Conservation (phyloP, 2,113 vertebrate species). For the Equus quagga region DNA sequence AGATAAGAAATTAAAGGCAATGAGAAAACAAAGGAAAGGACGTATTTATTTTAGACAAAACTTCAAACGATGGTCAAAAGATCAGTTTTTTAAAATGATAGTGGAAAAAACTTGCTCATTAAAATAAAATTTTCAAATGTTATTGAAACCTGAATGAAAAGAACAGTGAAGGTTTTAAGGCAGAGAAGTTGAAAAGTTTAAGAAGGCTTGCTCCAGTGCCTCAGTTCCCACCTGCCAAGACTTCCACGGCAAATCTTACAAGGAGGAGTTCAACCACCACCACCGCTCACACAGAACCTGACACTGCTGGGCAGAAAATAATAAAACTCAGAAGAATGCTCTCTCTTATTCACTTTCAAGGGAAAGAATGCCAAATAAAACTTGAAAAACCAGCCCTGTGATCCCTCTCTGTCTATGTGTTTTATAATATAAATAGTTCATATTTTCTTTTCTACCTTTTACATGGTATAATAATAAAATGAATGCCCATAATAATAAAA, state of each 20-base stretch:
- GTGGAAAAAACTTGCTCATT: neutral
- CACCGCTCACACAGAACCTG: neutral
- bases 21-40: neutral
- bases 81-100: neutral
- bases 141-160: neutral
- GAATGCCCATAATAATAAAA: neutral
- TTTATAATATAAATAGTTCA: slow-evolving; percentile 52
- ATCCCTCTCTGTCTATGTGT: neutral
- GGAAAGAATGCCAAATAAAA: slow-evolving; percentile 70
- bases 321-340: slow-evolving; percentile 39
- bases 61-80: neutral
- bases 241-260: neutral
- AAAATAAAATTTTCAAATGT: slow-evolving; percentile 31
- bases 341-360: slow-evolving; percentile 55
- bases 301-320: neutral
- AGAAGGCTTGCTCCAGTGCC: neutral
- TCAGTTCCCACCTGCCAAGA: neutral
- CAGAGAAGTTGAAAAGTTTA: neutral
- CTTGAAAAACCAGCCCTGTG: slow-evolving; percentile 67
- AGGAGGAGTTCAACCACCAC: neutral
- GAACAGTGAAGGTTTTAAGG: neutral
- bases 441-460: slow-evolving; percentile 27
- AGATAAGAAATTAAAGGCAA: slow-evolving; percentile 32
- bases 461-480: neutral
- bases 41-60: neutral